phyloP scores from a whole-genome alignment of 37 sponge, comb jelly and placozoan species.

The Cliona cf. orientalis region DNA sequence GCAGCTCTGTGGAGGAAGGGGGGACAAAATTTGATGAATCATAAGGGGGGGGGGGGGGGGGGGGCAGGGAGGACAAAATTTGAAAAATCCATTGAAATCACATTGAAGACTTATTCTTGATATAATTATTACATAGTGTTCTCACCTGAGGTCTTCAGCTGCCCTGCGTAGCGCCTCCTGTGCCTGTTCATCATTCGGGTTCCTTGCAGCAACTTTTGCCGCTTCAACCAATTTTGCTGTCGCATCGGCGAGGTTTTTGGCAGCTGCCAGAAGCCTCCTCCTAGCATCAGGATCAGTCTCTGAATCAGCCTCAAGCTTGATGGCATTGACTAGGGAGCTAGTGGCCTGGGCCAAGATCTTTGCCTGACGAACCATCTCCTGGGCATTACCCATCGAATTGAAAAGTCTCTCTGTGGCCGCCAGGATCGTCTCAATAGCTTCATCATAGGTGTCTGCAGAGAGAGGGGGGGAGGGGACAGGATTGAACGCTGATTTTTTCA shows the following conservation, averaged over 20 bases:
- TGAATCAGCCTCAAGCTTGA: slow-evolving; percentile 87
- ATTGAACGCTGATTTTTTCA: not conserved
- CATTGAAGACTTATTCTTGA: too few relatives aligned
- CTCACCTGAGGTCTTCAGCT: slow-evolving; percentile 76
- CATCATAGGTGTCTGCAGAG: slow-evolving; percentile 63
- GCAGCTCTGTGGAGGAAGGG: slow-evolving; percentile 30
- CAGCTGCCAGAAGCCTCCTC: slow-evolving; percentile 79
- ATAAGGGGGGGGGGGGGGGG: not conserved
- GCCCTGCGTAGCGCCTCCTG: slow-evolving; percentile 77
- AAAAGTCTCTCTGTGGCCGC: slow-evolving; percentile 91
- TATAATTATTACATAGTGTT: not conserved
- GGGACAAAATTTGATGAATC: slow-evolving; percentile 11
- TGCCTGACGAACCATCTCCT: slow-evolving; percentile 96
- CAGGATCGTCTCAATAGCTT: slow-evolving; percentile 89
- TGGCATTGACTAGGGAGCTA: slow-evolving; percentile 79
- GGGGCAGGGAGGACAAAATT: not conserved
- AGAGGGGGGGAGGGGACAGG: not conserved
- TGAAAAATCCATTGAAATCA: too few relatives aligned
- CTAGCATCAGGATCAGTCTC: slow-evolving; percentile 87
- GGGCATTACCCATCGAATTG: slow-evolving; percentile 88
- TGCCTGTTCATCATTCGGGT: slow-evolving; percentile 73
- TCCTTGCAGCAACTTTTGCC: slow-evolving; percentile 87
- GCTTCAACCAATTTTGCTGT: slow-evolving; percentile 96
- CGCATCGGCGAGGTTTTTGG: slow-evolving; percentile 92
- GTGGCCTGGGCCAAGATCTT: slow-evolving; percentile 89